Base-by-base conservation (phyloP, 1,140 invertebrate species). In the Rhyzopertha dominica region DNA sequence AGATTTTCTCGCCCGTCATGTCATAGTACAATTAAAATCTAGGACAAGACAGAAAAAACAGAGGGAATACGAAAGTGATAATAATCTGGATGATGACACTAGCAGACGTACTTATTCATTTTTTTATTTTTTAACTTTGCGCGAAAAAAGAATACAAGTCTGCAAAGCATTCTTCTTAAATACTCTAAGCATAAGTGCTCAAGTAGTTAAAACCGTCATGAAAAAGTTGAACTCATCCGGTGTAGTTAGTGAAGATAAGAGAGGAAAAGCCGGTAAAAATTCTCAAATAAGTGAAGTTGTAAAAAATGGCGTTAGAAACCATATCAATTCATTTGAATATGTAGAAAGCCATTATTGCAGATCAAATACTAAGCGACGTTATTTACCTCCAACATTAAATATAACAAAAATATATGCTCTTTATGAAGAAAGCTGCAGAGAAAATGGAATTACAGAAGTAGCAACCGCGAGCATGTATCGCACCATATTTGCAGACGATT, bases 301-400 rank as follows among this genome's bases (percentile, higher is more conserved):
- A 25, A 44, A 37, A 28, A 18, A 36, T 36, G 14, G 31, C 25
- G 42, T 44, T 39, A 0, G 32, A 24, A 22, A 35, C 16, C 42
- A 36, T 25, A 36, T 44, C 12, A 36, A 44, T 28, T 45, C 24
- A n/a, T n/a, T n/a, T n/a, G n/a, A n/a, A n/a, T n/a, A n/a, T n/a
- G n/a, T n/a, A n/a, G n/a, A n/a, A n/a, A n/a, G n/a, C n/a, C n/a
- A n/a, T n/a, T n/a, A n/a, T n/a, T n/a, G n/a, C n/a, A n/a, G n/a
- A n/a, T n/a, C n/a, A n/a, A n/a, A n/a, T n/a, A n/a, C n/a, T n/a
- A n/a, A n/a, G n/a, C n/a, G n/a, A n/a, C n/a, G n/a, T n/a, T n/a
- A n/a, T n/a, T n/a, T n/a, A n/a, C n/a, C n/a, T n/a, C n/a, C n/a
- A n/a, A n/a, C n/a, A n/a, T n/a, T n/a, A n/a, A n/a, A n/a, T n/a